Conservation (phyloP, 2,113 vertebrate genomes). For the Tragelaphus imberbis region DNA sequence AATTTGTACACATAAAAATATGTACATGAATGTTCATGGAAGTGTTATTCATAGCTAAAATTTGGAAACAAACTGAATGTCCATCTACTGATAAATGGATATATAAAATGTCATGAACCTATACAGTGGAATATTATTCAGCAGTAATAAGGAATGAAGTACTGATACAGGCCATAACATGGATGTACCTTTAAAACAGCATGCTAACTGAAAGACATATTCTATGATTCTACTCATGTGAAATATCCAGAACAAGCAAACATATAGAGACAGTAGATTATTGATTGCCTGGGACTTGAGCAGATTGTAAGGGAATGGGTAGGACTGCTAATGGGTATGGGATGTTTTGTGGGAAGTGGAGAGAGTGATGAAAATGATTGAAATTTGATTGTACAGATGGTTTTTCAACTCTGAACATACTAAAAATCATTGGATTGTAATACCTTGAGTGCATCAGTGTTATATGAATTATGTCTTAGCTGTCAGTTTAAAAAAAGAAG, state of each 20-base stretch:
- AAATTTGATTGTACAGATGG: neutral
- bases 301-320: neutral
- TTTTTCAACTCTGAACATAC: neutral
- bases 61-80: neutral
- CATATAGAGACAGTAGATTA: neutral
- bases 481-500: neutral
- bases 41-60: neutral
- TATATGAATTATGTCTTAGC: neutral
- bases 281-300: neutral
- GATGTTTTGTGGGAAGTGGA: neutral
- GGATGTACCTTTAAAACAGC: neutral
- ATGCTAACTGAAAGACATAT: neutral
- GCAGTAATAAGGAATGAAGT: neutral
- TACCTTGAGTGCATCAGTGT: neutral
- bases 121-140: neutral
- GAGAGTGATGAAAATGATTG: neutral
- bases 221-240: neutral
- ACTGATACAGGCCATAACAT: neutral
- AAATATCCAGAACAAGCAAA: neutral
- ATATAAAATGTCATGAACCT: neutral
- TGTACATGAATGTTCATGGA: neutral
- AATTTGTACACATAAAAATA: neutral
- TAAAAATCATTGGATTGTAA: neutral
- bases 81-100: neutral
- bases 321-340: neutral